A percentile compares a stretch with the other conserved stretches of the same genome.
Conservation (phyloP, 2,797 vertebrate genomes). For the Podargus strigoides region DNA sequence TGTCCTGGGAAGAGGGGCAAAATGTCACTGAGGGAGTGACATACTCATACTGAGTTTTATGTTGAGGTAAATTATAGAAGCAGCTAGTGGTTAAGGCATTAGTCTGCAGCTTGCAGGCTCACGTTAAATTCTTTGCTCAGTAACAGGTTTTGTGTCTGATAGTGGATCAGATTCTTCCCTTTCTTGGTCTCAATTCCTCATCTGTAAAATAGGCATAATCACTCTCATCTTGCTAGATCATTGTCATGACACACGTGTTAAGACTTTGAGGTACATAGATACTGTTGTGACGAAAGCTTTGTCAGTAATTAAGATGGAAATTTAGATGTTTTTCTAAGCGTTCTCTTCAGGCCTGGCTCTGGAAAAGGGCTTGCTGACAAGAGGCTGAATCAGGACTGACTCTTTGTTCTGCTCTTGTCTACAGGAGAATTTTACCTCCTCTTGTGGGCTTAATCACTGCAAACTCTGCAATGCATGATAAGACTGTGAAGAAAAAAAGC, state of each 20-base stretch:
- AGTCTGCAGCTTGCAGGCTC: background rate
- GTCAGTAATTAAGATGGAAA: background rate
- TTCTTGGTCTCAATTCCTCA: background rate
- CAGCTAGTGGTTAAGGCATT: background rate
- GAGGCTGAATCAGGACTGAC: background rate
- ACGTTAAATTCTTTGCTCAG: background rate
- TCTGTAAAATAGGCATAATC: background rate
- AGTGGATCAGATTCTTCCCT: background rate
- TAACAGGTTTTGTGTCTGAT: background rate
- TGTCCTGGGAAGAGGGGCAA: background rate
- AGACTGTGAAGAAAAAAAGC: constrained; percentile 18
- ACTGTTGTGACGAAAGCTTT: background rate
- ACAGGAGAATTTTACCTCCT: background rate
- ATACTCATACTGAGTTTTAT: background rate
- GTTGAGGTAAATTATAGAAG: background rate
- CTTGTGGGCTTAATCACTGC: constrained; percentile 8
- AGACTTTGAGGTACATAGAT: background rate
- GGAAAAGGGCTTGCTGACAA: background rate
- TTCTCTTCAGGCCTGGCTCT: background rate
- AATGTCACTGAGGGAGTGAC: background rate
- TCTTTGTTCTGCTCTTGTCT: background rate
- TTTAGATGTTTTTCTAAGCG: background rate
- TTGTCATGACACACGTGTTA: background rate
- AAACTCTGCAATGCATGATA: constrained; percentile 6
- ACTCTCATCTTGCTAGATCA: background rate